Conservation (phyloP, 2,888 invertebrate species). For the Drosophila meridiana region DNA sequence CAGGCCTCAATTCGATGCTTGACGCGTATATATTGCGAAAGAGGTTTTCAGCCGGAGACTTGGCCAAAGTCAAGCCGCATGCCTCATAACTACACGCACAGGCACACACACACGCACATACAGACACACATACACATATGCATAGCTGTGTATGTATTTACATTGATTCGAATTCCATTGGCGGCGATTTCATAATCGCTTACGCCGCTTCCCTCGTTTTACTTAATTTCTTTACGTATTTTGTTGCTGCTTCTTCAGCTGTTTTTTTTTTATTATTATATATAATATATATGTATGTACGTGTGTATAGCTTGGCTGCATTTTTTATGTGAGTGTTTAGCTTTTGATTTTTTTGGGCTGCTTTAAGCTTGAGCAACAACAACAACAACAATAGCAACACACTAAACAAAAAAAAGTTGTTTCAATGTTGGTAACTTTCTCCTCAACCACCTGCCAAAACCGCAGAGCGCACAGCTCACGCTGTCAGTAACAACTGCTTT, state of each 20-base stretch:
- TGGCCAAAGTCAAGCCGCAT: slow-evolving; percentile 60
- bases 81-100: slow-evolving; percentile 31
- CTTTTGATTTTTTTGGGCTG: slow-evolving; percentile 47
- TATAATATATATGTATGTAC: neutral
- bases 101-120: neutral
- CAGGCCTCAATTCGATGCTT: slow-evolving; percentile 50
- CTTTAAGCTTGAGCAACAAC: slow-evolving; percentile 49
- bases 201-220: slow-evolving; percentile 57
- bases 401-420: slow-evolving; percentile 64
- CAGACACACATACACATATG: neutral
- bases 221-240: slow-evolving; percentile 52
- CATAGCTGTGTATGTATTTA: slow-evolving; percentile 36
- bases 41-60: slow-evolving; percentile 52
- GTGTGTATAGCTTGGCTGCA: slow-evolving; percentile 53
- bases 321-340: slow-evolving; percentile 51
- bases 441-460: slow-evolving; percentile 74
- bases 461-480: slow-evolving; percentile 47
- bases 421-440: slow-evolving; percentile 79
- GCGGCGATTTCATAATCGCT: slow-evolving; percentile 74
- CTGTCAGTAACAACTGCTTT: slow-evolving; percentile 25
- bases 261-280: slow-evolving; percentile 29
- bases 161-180: slow-evolving; percentile 79
- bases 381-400: slow-evolving; percentile 46
- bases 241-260: slow-evolving; percentile 52
- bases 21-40: slow-evolving; percentile 62